phyloP scores from a whole-genome alignment of 2,797 vertebrate genomes.

The Schizopygopsis pylzovi region DNA sequence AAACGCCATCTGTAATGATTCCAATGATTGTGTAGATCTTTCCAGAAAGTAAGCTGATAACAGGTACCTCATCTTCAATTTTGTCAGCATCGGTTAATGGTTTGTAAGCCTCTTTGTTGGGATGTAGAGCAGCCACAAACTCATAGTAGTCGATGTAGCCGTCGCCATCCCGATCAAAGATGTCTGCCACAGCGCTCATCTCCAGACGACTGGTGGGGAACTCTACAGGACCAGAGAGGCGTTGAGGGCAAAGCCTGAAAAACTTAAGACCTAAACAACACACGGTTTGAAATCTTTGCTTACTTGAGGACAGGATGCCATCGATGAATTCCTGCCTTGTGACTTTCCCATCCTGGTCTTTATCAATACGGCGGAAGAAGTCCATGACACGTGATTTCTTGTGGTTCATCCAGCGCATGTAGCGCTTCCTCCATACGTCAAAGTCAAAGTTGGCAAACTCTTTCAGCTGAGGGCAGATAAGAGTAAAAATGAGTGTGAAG shows the following conservation, averaged over 20 bases:
- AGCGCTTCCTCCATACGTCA: constrained; percentile 97
- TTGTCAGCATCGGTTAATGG: constrained; percentile 98
- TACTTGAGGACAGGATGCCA: constrained; percentile 98
- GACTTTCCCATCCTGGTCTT: constrained; percentile 99
- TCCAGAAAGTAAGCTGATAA: not conserved
- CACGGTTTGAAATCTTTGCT: constrained; percentile 66
- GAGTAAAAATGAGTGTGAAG: not conserved
- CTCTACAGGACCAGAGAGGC: constrained; percentile 74
- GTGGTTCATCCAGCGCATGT: constrained; percentile 99
- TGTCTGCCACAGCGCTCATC: constrained; percentile 98
- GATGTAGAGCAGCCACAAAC: constrained; percentile 98
- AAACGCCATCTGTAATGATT: not conserved
- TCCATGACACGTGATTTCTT: constrained; percentile 99
- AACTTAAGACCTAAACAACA: not conserved
- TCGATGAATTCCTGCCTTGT: constrained; percentile 99
- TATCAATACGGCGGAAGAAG: constrained; percentile 98
- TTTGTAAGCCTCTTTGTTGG: constrained; percentile 98
- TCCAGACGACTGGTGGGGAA: constrained; percentile 97
- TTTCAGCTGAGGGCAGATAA: constrained; percentile 80
- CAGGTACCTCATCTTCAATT: constrained; percentile 95
- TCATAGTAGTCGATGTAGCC: constrained; percentile 99
- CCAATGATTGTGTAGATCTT: not conserved
- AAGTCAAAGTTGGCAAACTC: constrained; percentile 99
- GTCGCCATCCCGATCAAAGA: constrained; percentile 96
- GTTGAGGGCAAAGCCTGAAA: not conserved